phyloP scores from a whole-genome alignment of 2,888 invertebrate species.

The Archips xylosteana region DNA sequence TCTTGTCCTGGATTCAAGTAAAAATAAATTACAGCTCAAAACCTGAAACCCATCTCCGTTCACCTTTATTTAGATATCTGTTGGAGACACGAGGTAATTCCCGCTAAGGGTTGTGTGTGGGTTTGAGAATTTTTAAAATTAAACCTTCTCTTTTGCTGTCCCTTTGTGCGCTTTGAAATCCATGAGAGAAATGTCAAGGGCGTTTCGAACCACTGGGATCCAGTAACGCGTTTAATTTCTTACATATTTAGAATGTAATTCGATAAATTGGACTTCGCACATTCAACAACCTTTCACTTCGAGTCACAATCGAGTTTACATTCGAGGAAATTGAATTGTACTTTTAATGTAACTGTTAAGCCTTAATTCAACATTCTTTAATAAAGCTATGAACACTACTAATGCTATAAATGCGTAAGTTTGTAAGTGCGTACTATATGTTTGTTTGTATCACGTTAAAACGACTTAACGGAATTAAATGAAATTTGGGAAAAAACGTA shows the following conservation, averaged over 20 bases:
- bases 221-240: conserved; percentile 11
- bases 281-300: not conserved
- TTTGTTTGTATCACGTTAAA: too few species aligned
- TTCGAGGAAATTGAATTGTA: not conserved
- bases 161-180: conserved; percentile 1
- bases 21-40: not conserved
- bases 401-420: too few species aligned
- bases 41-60: not conserved
- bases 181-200: conserved; percentile 2
- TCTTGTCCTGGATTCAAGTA: too few species aligned
- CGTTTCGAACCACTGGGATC: not conserved
- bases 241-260: not conserved
- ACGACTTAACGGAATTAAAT: too few species aligned
- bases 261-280: not conserved
- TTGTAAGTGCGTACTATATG: too few species aligned
- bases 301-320: not conserved
- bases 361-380: too few species aligned
- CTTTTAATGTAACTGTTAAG: not conserved
- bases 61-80: not conserved
- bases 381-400: too few species aligned
- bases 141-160: not conserved
- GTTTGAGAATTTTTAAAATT: conserved; percentile 16
- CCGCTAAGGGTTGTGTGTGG: not conserved
- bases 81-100: not conserved
- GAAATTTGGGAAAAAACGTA: too few species aligned